Evolutionary conservation across 2,113 vertebrate species (phyloP), one percentile per base, ranked within the genome.

Genomic region (Edolisoma coerulescens): DNA sequence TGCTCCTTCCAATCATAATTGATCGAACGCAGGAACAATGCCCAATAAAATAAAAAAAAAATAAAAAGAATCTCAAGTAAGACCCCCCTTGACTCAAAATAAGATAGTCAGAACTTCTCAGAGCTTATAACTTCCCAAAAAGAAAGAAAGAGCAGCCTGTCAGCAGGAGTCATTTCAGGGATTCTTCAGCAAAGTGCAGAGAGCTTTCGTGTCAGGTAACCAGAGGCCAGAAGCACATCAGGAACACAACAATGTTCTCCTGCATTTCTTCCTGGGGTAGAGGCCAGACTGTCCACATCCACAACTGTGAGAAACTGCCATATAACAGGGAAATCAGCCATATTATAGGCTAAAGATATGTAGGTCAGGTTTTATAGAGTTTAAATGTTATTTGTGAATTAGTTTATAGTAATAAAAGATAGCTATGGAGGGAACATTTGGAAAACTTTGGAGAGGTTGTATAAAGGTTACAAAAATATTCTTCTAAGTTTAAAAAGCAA

Each of bases 321-420:
- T 73, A 3, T 33, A 57, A 42, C 53, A 75, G 67, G 65, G 74
- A 93, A 89, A 87, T 73, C 8, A 57, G 57, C 74, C 61, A 37
- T 76, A 13, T 57, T 91, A 27, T 69, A 73, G 64, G 79, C 84
- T 79, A 50, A 68, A 93, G 93, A 96, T 76, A 68, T 42, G 65
- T 73, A 63, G 74, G 87, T 91, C 93, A 87, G 87, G 50, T 93
- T 96, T 97, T 96, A 65, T 45, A 50, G 82, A 91, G 89, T 95
- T 94, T 89, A 84, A 95, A 87, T 87, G 57, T 91, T 93, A 82
- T 82, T 95, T 91, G 91, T 95, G 89, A 95, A 95, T 96, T 96
- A 94, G 89, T 87, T 97, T 96, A 84, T 87, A 69, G 89, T 94
- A 96, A 94, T 91, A 91, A 89, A 96, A 96, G 89, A 95, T 85